A percentile compares a stretch with the other conserved stretches of the same genome.
phyloP scores from a whole-genome alignment of 2,888 invertebrate genomes.

The Cremastobaeus sp. region DNA sequence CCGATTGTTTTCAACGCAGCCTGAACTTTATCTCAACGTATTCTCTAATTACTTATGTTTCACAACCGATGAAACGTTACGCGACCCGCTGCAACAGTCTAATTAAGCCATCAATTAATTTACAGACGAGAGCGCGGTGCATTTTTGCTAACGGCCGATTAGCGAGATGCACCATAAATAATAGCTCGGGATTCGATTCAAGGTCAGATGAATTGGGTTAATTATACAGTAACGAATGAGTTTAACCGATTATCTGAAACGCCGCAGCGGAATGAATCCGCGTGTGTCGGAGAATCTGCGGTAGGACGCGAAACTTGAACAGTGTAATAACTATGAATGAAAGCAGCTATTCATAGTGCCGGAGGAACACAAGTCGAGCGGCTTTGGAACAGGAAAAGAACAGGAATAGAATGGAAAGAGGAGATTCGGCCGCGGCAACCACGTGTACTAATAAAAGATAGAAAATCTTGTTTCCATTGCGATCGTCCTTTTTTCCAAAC shows the following conservation, averaged over 20 bases:
- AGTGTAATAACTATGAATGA: slow-evolving; percentile 22
- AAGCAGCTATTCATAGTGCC: slow-evolving; percentile 12
- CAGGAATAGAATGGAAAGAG: slow-evolving; percentile 29
- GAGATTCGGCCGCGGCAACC: slow-evolving; percentile 9
- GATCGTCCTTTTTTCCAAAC: slow-evolving; percentile 1
- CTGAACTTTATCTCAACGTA: slow-evolving; percentile 19
- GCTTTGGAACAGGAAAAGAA: slow-evolving; percentile 15
- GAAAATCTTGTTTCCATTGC: slow-evolving; percentile 3
- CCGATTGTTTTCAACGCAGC: slow-evolving; percentile 10
- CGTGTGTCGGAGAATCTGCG: not conserved
- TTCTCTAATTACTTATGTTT: slow-evolving; percentile 12
- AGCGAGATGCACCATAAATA: slow-evolving; percentile 12
- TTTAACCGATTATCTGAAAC: slow-evolving; percentile 1
- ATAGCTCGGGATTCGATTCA: not conserved
- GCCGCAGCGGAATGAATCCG: not conserved
- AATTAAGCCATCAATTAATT: slow-evolving; percentile 30
- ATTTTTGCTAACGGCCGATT: slow-evolving; percentile 4
- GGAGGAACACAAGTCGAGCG: slow-evolving; percentile 18
- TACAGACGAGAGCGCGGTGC: not conserved
- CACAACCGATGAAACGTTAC: slow-evolving; percentile 4
- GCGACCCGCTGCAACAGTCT: no score
- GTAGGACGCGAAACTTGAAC: not conserved
- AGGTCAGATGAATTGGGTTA: slow-evolving; percentile 16
- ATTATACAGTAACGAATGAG: not conserved
- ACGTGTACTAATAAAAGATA: slow-evolving; percentile 1